A percentile compares a stretch with the other conserved stretches of the same genome.
Evolutionary conservation across 2,888 invertebrate species (phyloP).

Genomic region (Diabrotica balteata): DNA sequence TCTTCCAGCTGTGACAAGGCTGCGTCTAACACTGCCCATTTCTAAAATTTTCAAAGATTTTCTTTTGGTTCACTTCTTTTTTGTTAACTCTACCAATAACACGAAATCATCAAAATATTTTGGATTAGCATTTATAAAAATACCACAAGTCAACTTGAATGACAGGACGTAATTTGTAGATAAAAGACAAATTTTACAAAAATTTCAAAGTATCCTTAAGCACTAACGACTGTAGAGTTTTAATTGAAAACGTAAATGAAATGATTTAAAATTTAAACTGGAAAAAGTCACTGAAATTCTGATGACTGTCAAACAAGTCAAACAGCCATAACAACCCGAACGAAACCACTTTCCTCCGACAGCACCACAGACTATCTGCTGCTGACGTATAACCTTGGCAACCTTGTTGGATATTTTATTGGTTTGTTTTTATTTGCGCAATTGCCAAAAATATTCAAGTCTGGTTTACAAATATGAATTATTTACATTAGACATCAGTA

Average conservation of each 20-base stretch:
- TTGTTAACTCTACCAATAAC: constrained; percentile 6
- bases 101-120: neutral
- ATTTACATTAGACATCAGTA: no score
- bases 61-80: neutral
- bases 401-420: constrained; percentile 5
- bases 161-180: constrained; percentile 49
- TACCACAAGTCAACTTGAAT: constrained; percentile 55
- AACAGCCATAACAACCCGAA: constrained; percentile 30
- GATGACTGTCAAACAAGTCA: constrained; percentile 36
- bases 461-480: no score
- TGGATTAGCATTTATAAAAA: constrained; percentile 32
- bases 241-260: constrained; percentile 12
- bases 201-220: constrained; percentile 15
- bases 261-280: constrained; percentile 21
- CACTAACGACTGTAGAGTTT: constrained; percentile 10
- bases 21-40: constrained; percentile 56
- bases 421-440: neutral
- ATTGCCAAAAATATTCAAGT: no score
- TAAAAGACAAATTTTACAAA: neutral
- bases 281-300: constrained; percentile 43
- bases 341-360: constrained; percentile 21
- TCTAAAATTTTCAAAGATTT: constrained; percentile 1
- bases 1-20: constrained; percentile 58
- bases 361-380: neutral
- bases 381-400: constrained; percentile 22